Base-by-base conservation (phyloP, 1,140 invertebrate species). In the Psilanteris sp. region DNA sequence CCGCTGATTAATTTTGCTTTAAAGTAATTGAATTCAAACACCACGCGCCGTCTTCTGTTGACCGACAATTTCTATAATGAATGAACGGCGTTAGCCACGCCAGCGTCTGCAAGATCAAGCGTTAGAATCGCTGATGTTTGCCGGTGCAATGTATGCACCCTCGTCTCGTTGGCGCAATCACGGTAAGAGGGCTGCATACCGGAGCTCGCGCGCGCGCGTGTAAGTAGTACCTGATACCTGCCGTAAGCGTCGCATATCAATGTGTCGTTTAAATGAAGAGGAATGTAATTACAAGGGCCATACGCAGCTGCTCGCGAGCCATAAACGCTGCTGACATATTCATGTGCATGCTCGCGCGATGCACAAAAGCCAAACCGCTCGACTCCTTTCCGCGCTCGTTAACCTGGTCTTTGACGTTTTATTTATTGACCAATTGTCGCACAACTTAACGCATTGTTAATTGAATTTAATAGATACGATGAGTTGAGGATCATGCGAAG, bases 261-360 rank as follows among this genome's bases (percentile, higher is more conserved):
- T 62, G 64, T 36, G 62, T 64, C 61, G 61, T 61, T 67, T 72
- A 61, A 59, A 73, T 24, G 62, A 72, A 64, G 68, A 72, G 75
- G 44, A 73, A 73, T 68, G 75, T 64, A 72, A 77, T 77, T 77
- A 77, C 52, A 64, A 64, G 62, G 62, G 75, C 75, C 75, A 72
- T 41, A 64, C 73, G 62, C 67, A 73, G 75, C 66, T 59, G 15
- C 29, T 52, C 34, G 48, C 39, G 62, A 62, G 31, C 32, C 26
- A 59, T 27, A 66, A 54, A 66, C 39, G 36, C 34, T 72, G 48
- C 54, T 68, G 61, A 62, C 68, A 73, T 77, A 73, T 72, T 72
- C 62, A 73, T 77, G 54, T 27, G 37, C 46, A 39, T 66, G 57
- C 39, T 39, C 48, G 27, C 50, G 52, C 55, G 54, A 27, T 44